Base-by-base conservation (phyloP, 2,113 vertebrate genomes). In the Myrmecobius fasciatus region DNA sequence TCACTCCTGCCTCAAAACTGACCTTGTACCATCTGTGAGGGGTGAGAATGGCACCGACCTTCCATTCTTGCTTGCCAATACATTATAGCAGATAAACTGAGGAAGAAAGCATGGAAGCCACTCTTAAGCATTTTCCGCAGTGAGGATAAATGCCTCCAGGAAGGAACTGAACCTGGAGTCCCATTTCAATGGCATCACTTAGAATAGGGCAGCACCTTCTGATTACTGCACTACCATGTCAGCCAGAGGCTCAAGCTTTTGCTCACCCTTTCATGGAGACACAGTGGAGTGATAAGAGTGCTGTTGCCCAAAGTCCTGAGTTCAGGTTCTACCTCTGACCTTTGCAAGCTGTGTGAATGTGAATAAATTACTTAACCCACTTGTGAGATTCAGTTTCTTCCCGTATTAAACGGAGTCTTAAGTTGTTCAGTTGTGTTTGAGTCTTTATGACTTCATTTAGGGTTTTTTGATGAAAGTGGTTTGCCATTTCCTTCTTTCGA, bases 111-210 rank as follows among this genome's bases (percentile, higher is more conserved):
- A 4, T 12, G 46, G 22, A 54, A 9, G 83, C 90, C n/a, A n/a
- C 94, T 47, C 56, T 89, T 94, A 47, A 92, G 91, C 92, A 90
- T 92, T 93, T 95, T 54, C 53, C 36, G 25, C 14, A 20, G 43
- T 95, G 22, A n/a, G 3, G 91, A 1, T 91, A 67, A 49, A 46
- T 91, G 94, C 94, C 90, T 96, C 5, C 31, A 88, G 52, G 49
- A n/a, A 49, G 47, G 52, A 49, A 0, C 2, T 95, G 54, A 92
- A 31, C 28, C 11, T 67, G 24, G 56, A 31, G 48, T 36, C 28
- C 49, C 24, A 48, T n/a, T 52, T 93, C 43, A 92, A 96, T 47
- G 90, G 9, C 47, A 52, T 90, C 36, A 52, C 24, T 52, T 53
- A 0, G 25, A 17, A 88, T 43, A 36, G 26, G 26, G 9, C 14